Evolutionary conservation across 2,797 vertebrate species (phyloP).

Genomic region (Pseudomugil tenellus): DNA sequence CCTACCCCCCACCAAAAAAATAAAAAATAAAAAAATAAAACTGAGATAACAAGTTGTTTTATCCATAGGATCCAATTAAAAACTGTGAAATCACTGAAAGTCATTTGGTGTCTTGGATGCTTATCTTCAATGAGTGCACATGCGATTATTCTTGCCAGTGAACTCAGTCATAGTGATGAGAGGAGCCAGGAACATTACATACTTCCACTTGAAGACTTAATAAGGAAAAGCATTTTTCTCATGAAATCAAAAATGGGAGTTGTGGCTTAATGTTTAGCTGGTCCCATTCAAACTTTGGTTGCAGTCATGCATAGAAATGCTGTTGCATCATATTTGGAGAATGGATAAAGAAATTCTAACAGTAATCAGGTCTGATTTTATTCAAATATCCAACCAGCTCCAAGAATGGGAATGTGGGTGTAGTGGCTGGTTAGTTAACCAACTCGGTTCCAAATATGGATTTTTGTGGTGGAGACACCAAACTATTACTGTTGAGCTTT

Average conservation of each 20-base stretch:
- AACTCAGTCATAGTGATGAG: conserved; percentile 54
- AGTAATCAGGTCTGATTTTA: conserved; percentile 10
- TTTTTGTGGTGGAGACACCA: conserved; percentile 14
- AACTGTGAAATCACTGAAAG: conserved; percentile 72
- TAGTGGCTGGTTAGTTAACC: conserved; percentile 5
- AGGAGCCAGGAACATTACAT: conserved; percentile 28
- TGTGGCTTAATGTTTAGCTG: conserved; percentile 22
- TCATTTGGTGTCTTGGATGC: conserved; percentile 68
- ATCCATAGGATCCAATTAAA: conserved; percentile 79
- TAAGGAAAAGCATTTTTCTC: conserved; percentile 36
- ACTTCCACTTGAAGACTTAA: conserved; percentile 35
- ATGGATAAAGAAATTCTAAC: conserved; percentile 1
- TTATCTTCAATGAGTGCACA: conserved; percentile 63
- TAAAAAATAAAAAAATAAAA: too few species aligned
- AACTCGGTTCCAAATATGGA: conserved; percentile 1
- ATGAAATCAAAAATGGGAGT: conserved; percentile 45
- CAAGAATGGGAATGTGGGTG: neutral
- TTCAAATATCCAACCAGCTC: neutral
- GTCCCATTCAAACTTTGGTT: conserved; percentile 18
- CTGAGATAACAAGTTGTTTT: conserved; percentile 70
- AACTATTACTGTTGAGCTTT: conserved; percentile 12
- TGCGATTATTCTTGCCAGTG: conserved; percentile 59
- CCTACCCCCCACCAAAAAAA: neutral
- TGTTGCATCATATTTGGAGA: neutral
- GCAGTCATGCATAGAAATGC: conserved; percentile 21